phyloP scores from a whole-genome alignment of 2,113 vertebrate genomes.

The Hassar affinis region DNA sequence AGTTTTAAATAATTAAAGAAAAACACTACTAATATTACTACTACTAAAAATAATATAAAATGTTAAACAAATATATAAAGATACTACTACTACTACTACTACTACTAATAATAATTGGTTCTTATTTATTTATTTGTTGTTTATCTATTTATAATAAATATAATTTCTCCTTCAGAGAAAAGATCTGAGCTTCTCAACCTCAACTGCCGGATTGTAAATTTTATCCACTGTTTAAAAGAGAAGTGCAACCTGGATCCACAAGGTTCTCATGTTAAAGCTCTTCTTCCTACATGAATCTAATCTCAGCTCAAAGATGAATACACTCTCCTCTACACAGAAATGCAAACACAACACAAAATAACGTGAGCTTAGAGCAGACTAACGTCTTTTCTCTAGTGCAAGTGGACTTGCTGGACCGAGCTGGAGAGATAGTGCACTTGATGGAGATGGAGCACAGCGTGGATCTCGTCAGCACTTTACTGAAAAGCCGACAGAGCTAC shows the following conservation, averaged over 20 bases:
- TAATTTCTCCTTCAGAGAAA: constrained; percentile 53
- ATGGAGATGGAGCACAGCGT: constrained; percentile 56
- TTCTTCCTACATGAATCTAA: not conserved
- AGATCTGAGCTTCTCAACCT: constrained; percentile 67
- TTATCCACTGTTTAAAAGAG: constrained; percentile 66
- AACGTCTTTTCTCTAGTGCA: constrained; percentile 48
- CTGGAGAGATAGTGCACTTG: constrained; percentile 63
- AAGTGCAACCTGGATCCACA: constrained; percentile 60
- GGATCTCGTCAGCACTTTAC: constrained; percentile 59
- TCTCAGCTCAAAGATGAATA: not conserved
- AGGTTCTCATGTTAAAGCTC: constrained; percentile 51
- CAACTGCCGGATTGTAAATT: constrained; percentile 70
- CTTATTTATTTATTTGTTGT: not conserved
- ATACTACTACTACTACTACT: no score
- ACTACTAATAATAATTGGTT: no score
- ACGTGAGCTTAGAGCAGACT: not conserved
- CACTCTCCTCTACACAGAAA: not conserved
- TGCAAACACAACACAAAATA: not conserved
- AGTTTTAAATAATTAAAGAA: no score
- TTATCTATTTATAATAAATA: not conserved
- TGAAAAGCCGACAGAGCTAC: constrained; percentile 66
- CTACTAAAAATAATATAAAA: no score
- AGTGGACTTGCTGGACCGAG: constrained; percentile 69
- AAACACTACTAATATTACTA: no score
- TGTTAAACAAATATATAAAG: no score